Conservation (phyloP, 2,888 invertebrate genomes). For the Allolobophora icterica region DNA sequence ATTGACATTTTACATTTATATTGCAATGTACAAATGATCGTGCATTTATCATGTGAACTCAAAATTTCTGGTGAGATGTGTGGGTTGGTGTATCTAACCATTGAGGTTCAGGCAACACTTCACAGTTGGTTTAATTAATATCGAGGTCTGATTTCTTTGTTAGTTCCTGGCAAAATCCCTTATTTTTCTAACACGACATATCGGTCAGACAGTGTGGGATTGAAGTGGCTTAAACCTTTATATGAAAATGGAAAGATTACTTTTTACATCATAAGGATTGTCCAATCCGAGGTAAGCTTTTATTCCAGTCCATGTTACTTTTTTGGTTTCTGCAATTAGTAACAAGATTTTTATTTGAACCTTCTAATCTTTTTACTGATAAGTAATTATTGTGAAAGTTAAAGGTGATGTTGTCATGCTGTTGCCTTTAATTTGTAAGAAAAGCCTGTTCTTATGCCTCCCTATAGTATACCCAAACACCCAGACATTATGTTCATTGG, state of each 20-base stretch:
- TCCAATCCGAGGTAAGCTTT: not conserved
- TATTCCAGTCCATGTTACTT: not conserved
- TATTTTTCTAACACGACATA: not conserved
- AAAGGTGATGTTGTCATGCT: too few relatives aligned
- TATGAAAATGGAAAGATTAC: not conserved
- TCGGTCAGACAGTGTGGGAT: not conserved
- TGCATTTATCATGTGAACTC: not conserved
- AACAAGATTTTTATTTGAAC: too few relatives aligned
- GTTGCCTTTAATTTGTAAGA: too few relatives aligned
- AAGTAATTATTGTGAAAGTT: too few relatives aligned
- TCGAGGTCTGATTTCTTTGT: not conserved
- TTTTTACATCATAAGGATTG: not conserved
- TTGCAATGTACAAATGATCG: not conserved
- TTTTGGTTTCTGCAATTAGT: not conserved
- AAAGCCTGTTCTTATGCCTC: too few relatives aligned
- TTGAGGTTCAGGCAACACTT: not conserved
- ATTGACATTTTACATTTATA: too few relatives aligned
- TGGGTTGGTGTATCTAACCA: not conserved
- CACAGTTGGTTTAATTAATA: not conserved
- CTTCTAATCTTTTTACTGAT: too few relatives aligned
- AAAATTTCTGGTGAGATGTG: not conserved
- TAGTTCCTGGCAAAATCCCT: not conserved
- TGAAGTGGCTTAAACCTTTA: not conserved
- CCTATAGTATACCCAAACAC: too few relatives aligned
- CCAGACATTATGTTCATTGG: too few relatives aligned